A percentile compares a stretch with the other conserved stretches of the same genome.
phyloP scores from a whole-genome alignment of 2,113 vertebrate genomes.

The Parotia lawesii region DNA sequence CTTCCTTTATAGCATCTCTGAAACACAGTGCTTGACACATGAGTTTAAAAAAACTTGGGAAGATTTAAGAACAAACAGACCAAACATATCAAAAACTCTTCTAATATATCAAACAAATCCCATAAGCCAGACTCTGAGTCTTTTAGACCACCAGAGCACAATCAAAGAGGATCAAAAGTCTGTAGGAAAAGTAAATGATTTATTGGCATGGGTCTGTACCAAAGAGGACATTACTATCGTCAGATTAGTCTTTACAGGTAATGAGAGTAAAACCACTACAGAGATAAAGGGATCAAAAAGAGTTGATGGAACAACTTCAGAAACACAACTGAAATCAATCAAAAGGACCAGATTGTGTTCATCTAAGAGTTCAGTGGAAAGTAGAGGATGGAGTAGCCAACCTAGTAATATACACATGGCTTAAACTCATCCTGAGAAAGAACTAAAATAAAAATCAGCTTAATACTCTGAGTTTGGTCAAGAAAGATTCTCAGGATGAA shows the following conservation, averaged over 20 bases:
- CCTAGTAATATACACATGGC: neutral
- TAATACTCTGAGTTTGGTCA: neutral
- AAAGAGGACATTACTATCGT: neutral
- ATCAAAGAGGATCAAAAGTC: constrained; percentile 44
- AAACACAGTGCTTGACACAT: neutral
- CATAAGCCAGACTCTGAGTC: neutral
- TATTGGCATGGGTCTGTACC: neutral
- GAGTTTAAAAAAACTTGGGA: neutral
- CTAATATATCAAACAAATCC: constrained; percentile 30
- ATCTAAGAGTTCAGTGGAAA: neutral
- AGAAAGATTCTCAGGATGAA: neutral
- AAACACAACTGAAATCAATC: constrained; percentile 36
- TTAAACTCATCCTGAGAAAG: neutral
- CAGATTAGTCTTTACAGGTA: constrained; percentile 26
- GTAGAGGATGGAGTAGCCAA: neutral
- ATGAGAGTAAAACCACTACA: constrained; percentile 17
- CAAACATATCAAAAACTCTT: constrained; percentile 21
- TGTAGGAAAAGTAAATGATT: constrained; percentile 32
- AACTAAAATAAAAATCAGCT: neutral
- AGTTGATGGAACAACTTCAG: constrained; percentile 25
- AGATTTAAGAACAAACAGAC: constrained; percentile 27
- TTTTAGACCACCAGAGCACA: constrained; percentile 16
- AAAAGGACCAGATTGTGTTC: neutral
- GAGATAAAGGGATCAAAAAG: constrained; percentile 35
- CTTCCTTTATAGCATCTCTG: neutral